These are phyloP conservation scores for Arremon aurantiirostris DNA, from an alignment of 2,797 vertebrate genomes.

Conservation along the genomic window DNA sequence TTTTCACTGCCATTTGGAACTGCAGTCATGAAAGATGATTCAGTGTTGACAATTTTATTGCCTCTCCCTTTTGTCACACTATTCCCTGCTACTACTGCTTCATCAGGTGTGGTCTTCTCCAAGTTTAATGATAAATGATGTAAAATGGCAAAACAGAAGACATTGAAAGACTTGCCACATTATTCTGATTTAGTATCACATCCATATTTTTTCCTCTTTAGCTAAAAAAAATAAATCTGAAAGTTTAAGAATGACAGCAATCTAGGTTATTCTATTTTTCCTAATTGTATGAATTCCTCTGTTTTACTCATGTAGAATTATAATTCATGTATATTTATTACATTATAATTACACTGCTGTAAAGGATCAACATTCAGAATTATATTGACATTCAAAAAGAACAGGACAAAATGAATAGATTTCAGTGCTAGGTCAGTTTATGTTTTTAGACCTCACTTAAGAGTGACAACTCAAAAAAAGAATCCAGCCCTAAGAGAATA, in stretches of 20 bases:
- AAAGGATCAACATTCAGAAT: neutral
- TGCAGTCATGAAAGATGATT: neutral
- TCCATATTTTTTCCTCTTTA: neutral
- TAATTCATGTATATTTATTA: neutral
- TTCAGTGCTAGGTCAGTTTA: neutral
- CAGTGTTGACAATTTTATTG: neutral
- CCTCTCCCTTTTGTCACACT: neutral
- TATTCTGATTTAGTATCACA: neutral
- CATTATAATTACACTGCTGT: neutral
- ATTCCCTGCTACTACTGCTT: neutral
- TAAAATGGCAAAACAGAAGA: neutral
- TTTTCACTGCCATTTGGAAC: neutral
- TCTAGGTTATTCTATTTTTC: neutral
- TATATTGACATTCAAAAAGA: neutral
- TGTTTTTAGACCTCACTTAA: neutral
- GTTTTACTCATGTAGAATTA: neutral
- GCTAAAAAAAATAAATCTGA: neutral
- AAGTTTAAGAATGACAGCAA: neutral
- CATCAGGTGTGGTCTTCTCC: neutral
- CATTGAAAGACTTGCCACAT: neutral
- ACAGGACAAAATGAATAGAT: neutral
- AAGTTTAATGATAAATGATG: neutral
- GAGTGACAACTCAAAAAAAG: neutral
- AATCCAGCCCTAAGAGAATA: neutral
- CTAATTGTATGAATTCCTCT: neutral